phyloP scores from a whole-genome alignment of 2,888 invertebrate genomes.

The Meteorus cinctellus region DNA sequence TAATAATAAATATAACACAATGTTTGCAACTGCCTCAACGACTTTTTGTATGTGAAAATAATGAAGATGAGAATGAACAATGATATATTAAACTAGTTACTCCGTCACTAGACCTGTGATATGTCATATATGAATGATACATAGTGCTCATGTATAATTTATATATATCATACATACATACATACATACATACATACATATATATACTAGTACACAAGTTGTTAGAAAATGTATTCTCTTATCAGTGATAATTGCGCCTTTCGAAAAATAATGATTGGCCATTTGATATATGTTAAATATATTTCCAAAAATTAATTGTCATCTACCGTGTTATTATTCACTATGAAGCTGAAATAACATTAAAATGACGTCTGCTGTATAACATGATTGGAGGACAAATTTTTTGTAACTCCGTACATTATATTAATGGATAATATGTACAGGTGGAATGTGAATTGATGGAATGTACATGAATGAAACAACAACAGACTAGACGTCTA shows the following conservation, averaged over 20 bases:
- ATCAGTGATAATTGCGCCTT: constrained; percentile 10
- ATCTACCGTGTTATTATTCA: neutral
- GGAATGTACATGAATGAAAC: constrained; percentile 33
- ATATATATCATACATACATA: constrained; percentile 44
- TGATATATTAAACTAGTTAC: constrained; percentile 16
- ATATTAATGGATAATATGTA: constrained; percentile 25
- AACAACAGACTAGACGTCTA: constrained; percentile 38
- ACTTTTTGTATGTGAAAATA: constrained; percentile 24
- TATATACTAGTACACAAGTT: constrained; percentile 40
- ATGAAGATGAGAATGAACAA: constrained; percentile 10
- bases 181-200: constrained; percentile 43
- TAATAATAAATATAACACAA: constrained; percentile 14
- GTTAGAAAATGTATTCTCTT: constrained; percentile 30
- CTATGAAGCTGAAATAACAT: neutral
- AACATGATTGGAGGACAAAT: neutral
- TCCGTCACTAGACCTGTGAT: constrained; percentile 46
- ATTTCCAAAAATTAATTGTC: neutral
- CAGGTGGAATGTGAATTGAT: constrained; percentile 39
- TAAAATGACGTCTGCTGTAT: neutral
- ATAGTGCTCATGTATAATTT: constrained; percentile 41
- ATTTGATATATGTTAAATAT: neutral
- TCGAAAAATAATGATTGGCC: constrained; percentile 1
- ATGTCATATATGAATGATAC: constrained; percentile 49
- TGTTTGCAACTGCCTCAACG: constrained; percentile 3
- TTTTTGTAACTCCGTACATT: neutral